These are phyloP conservation scores for Drosophila kohkoa DNA, from an alignment of 1,140 invertebrate genomes.

Conservation along the genomic window DNA sequence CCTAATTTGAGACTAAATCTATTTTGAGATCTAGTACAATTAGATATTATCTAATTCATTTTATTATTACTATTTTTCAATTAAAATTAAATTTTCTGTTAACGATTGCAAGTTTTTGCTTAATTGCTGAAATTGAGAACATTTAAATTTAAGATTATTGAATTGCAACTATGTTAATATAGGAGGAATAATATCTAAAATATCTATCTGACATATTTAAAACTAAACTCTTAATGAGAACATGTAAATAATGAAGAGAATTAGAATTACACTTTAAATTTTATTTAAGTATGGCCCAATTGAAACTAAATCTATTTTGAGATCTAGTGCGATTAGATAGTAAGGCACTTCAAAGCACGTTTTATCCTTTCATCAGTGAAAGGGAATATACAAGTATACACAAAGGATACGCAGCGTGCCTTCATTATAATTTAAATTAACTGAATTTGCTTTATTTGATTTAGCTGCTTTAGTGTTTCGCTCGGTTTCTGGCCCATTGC, in stretches of 20 bases:
- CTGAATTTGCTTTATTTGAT: constrained; percentile 78
- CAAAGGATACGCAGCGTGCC: constrained; percentile 21
- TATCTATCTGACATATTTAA: too few relatives aligned
- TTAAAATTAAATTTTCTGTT: too few relatives aligned
- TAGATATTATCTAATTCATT: neutral
- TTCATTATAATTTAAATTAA: constrained; percentile 81
- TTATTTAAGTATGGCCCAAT: neutral
- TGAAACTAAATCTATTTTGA: constrained; percentile 5
- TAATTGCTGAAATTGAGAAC: too few relatives aligned
- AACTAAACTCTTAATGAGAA: too few relatives aligned
- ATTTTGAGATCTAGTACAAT: constrained; percentile 12
- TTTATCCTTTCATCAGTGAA: constrained; percentile 61
- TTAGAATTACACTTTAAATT: too few relatives aligned
- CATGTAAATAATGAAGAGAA: too few relatives aligned
- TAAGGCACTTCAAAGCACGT: constrained; percentile 38
- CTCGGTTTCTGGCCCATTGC: constrained; percentile 59
- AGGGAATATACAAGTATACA: constrained; percentile 17
- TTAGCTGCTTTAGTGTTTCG: constrained; percentile 65
- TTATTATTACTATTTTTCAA: too few relatives aligned
- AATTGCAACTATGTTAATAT: too few relatives aligned
- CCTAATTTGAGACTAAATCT: neutral
- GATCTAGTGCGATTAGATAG: constrained; percentile 16
- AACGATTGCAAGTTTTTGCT: too few relatives aligned
- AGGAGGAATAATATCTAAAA: too few relatives aligned
- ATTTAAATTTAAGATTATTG: too few relatives aligned